Evolutionary conservation across 2,888 invertebrate genomes (phyloP).

Genomic region (Agonopterix arenella): DNA sequence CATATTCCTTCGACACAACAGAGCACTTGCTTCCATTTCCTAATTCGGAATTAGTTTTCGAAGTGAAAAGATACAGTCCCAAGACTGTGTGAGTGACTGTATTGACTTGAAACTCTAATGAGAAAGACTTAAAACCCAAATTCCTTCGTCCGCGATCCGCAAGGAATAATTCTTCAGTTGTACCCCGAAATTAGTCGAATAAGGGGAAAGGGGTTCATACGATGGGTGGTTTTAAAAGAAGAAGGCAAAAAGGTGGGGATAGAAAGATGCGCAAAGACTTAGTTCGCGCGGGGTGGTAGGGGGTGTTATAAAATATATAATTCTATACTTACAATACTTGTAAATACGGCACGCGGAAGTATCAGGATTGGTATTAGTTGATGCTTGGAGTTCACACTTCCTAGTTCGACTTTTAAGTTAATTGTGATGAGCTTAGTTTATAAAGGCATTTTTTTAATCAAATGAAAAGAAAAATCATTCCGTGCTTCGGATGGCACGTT

Average conservation of each 20-base stretch:
- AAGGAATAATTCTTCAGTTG: constrained; percentile 77
- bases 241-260: constrained; percentile 75
- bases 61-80: constrained; percentile 77
- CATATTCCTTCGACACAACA: constrained; percentile 14
- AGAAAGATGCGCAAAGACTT: constrained; percentile 78
- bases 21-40: constrained; percentile 70
- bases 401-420: not conserved
- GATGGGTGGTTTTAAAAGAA: constrained; percentile 76
- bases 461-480: no score
- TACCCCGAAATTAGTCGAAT: constrained; percentile 78
- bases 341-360: constrained; percentile 77
- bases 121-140: constrained; percentile 31
- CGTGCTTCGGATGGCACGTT: no score
- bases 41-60: constrained; percentile 75
- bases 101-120: constrained; percentile 34
- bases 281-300: constrained; percentile 60
- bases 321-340: constrained; percentile 78
- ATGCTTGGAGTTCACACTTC: constrained; percentile 26
- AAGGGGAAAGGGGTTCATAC: constrained; percentile 75
- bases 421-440: not conserved
- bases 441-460: no score
- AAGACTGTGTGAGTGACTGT: constrained; percentile 52
- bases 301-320: constrained; percentile 75
- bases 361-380: constrained; percentile 32
- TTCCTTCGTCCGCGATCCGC: constrained; percentile 35